A percentile compares a stretch with the other conserved stretches of the same genome.
These are phyloP conservation scores for Erebia epiphron DNA, from an alignment of 2,888 invertebrate genomes.

Conservation along the genomic window DNA sequence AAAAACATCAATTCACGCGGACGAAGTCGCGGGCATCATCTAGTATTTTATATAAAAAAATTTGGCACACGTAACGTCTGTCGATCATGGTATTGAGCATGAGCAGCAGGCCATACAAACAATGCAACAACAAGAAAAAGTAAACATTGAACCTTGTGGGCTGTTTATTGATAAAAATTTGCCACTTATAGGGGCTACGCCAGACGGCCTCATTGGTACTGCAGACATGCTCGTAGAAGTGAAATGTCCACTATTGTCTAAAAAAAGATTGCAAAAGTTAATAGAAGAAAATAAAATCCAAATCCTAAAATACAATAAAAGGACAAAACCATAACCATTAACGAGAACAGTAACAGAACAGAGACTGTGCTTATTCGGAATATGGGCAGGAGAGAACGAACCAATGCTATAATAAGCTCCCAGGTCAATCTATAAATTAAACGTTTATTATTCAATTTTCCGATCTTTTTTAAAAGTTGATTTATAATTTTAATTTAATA, in stretches of 20 bases:
- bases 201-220: slow-evolving; percentile 39
- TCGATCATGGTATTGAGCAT: slow-evolving; percentile 37
- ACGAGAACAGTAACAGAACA: slow-evolving; percentile 6
- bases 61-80: slow-evolving; percentile 32
- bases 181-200: slow-evolving; percentile 38
- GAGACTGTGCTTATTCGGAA: background rate
- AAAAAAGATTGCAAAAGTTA: slow-evolving; percentile 26
- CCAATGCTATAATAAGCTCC: background rate
- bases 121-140: slow-evolving; percentile 29
- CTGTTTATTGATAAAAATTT: slow-evolving; percentile 40
- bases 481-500: too few relatives aligned
- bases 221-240: slow-evolving; percentile 40
- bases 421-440: too few relatives aligned
- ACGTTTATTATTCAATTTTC: too few relatives aligned
- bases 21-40: too few relatives aligned
- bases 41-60: slow-evolving; percentile 39
- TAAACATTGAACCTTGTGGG: slow-evolving; percentile 37
- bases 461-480: too few relatives aligned
- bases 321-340: slow-evolving; percentile 17
- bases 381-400: slow-evolving; percentile 3
- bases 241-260: slow-evolving; percentile 37
- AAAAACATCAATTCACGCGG: too few relatives aligned
- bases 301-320: too few relatives aligned
- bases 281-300: slow-evolving; percentile 8
- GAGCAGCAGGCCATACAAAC: slow-evolving; percentile 33